These are phyloP conservation scores for Lasiurus borealis DNA, from an alignment of 2,113 vertebrate species.

Conservation along the genomic window DNA sequence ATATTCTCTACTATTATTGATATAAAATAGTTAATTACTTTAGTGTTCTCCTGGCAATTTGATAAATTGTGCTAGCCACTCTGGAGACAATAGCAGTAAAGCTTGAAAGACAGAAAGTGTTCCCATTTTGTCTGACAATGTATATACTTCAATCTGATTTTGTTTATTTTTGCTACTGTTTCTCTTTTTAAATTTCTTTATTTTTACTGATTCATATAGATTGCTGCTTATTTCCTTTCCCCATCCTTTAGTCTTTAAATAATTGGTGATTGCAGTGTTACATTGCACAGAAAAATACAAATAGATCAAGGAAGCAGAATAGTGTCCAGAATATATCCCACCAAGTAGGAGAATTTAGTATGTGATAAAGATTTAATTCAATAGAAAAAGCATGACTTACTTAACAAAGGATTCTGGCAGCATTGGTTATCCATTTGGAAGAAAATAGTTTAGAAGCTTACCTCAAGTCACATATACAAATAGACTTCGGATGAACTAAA, in stretches of 20 bases:
- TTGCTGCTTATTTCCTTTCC: background rate
- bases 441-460: background rate
- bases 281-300: slow-evolving; percentile 33
- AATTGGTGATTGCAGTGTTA: background rate
- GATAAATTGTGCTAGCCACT: background rate
- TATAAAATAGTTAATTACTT: slow-evolving; percentile 3
- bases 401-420: slow-evolving; percentile 23
- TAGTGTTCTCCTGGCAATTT: background rate
- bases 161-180: slow-evolving; percentile 27
- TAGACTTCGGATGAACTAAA: slow-evolving; percentile 4
- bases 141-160: background rate
- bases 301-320: background rate
- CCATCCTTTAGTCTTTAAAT: background rate
- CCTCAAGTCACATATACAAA: background rate
- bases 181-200: background rate
- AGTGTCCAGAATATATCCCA: background rate
- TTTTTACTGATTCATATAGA: slow-evolving; percentile 6
- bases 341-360: background rate
- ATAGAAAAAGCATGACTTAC: background rate
- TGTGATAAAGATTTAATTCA: slow-evolving; percentile 53
- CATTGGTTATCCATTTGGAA: background rate
- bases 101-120: slow-evolving; percentile 29
- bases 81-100: background rate
- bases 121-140: background rate
- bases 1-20: background rate